phyloP scores from a whole-genome alignment of 2,888 invertebrate genomes.

The Nowickia ferox region DNA sequence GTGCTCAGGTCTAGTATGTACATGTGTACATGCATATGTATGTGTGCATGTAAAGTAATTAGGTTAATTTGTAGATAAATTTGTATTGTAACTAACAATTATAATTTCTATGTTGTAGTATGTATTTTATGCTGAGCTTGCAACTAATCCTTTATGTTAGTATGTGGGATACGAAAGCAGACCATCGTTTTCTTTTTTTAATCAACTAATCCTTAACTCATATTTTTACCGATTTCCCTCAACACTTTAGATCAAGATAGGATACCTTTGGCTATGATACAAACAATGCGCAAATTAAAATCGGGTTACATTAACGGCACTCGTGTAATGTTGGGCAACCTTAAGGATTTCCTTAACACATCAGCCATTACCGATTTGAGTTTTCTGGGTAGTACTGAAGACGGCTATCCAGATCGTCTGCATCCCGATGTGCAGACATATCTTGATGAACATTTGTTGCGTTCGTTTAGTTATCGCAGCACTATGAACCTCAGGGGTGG shows the following conservation, averaged over 20 bases:
- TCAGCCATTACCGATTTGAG: constrained; percentile 98
- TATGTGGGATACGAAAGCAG: no score
- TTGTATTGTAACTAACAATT: constrained; percentile 43
- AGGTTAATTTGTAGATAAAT: background rate
- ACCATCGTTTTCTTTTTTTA: background rate
- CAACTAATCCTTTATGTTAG: background rate
- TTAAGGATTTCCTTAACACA: constrained; percentile 97
- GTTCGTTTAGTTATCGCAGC: constrained; percentile 90
- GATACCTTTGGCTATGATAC: constrained; percentile 96
- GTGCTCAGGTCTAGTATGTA: no score
- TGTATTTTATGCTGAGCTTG: background rate
- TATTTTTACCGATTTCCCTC: background rate
- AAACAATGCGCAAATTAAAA: constrained; percentile 98
- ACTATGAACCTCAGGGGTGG: constrained; percentile 86
- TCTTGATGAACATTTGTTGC: constrained; percentile 92
- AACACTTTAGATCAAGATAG: constrained; percentile 90
- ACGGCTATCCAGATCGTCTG: constrained; percentile 93
- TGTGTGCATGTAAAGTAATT: background rate
- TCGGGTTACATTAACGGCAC: constrained; percentile 99
- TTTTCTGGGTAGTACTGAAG: constrained; percentile 96
- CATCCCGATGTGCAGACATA: constrained; percentile 93
- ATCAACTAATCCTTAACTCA: background rate
- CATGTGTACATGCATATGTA: background rate
- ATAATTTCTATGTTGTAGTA: constrained; percentile 1
- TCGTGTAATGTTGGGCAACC: constrained; percentile 96